phyloP scores from a whole-genome alignment of 2,797 vertebrate species.

The Pteropus rufus region DNA sequence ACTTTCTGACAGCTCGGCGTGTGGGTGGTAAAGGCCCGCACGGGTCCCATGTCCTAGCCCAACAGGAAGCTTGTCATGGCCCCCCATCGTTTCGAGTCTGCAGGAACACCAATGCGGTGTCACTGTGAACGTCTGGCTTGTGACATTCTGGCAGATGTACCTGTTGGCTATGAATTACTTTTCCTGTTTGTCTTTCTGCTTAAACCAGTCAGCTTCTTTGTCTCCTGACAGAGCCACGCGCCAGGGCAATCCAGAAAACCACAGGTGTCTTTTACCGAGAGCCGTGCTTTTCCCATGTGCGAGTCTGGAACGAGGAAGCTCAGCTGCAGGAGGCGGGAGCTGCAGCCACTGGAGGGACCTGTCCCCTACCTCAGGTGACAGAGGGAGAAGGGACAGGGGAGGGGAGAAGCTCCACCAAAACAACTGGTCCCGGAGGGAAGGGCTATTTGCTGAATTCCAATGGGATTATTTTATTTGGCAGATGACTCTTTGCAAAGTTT shows the following conservation, averaged over 20 bases:
- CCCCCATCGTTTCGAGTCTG: background rate
- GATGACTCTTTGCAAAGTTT: background rate
- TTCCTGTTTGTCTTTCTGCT: slow-evolving; percentile 61
- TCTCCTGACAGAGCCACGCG: background rate
- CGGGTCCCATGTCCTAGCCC: rapidly evolving
- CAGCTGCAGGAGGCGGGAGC: rapidly evolving
- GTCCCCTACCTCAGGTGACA: background rate
- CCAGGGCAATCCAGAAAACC: background rate
- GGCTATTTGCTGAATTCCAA: background rate
- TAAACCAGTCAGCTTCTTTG: background rate
- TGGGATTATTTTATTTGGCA: slow-evolving; percentile 17
- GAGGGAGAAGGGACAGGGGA: background rate
- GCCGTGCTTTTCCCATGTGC: background rate
- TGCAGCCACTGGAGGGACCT: background rate
- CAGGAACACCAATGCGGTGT: rapidly evolving
- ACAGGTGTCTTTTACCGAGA: background rate
- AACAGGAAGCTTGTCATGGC: background rate
- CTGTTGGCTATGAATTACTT: background rate
- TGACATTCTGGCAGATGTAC: background rate
- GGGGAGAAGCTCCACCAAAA: background rate
- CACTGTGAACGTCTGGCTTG: background rate
- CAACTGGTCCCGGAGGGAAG: background rate
- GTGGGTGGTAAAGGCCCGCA: background rate
- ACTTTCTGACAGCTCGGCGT: background rate
- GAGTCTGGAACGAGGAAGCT: background rate